Evolutionary conservation across 2,797 vertebrate species (phyloP), one percentile per base, ranked within the genome.

Genomic region (Helarctos malayanus): DNA sequence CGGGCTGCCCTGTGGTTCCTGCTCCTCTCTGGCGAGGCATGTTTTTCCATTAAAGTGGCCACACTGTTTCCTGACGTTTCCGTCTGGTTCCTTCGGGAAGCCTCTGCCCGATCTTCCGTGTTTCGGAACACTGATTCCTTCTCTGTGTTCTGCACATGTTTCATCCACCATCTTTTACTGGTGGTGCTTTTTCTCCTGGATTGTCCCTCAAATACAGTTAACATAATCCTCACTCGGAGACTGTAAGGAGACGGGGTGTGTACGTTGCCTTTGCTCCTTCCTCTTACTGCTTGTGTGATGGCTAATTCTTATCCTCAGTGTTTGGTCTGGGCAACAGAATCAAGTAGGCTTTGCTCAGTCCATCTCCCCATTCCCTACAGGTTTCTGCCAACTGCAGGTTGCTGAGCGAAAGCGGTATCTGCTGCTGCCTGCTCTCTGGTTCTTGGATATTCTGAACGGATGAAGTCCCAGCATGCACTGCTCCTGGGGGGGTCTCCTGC

Each of bases 331-430:
- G 81, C 61, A 12, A 7, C 80, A 57, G 73, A 41, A 29, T 49
- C 92, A 3, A 38, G 80, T 2, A 12, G 85, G 29, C 69, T 75
- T 23, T 14, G 41, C 35, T 27, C 85, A 0, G 3, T 23, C 75
- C 71, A 1, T 0, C 8, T 29, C 32, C 81, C 86, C 19, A 35
- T 18, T 57, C 27, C 93, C 68, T 38, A 25, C 76, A 52, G 69
- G 29, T 25, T 14, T 14, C 87, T 76, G 57, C 83, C 47, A 59
- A 16, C 18, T 4, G 75, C 47, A 32, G 47, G 27, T 21, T 47
- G 73, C 56, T 1, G 35, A 45, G 52, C 0, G 0, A 52, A 19
- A 35, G 32, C 27, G 0, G 10, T 18, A 0, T 65, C 19, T 3
- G 3, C 14, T 65, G 11, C 61, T 18, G 35, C 14, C 61, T 0